Base-by-base conservation (phyloP, 2,888 invertebrate species). In the Gymnoscelis rufifasciata region DNA sequence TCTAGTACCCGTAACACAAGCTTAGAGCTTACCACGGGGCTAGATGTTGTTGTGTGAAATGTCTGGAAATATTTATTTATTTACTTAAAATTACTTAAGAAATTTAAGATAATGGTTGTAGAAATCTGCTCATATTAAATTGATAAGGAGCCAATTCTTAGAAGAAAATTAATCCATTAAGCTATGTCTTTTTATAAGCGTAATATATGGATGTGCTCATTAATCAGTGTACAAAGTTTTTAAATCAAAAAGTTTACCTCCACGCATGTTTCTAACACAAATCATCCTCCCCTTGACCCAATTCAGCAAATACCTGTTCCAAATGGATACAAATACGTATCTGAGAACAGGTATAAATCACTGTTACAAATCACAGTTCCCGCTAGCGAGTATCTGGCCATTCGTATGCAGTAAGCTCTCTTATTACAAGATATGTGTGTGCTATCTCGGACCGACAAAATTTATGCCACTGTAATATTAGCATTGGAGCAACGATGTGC, bases 401-500 rank as follows among this genome's bases (percentile, higher is more conserved):
- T 44, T 48, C 23, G 44, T 44, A 44, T 43, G 49, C 44, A 49
- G 31, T 24, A 15, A 14, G 13, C 27, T 10, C 26, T 23, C 36
- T 36, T 26, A 36, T 36, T 27, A 43, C n/a, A 43, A 24, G 47
- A 38, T 42, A 47, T 19, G 10, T 30, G 33, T 19, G 8, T 26
- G 36, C 10, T 41, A 29, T 42, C 36, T 31, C 7, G 43, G 43
- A 37, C 43, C 31, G 43, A 31, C 31, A 47, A 19, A 30, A 19
- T 19, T 19, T 19, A 19, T 24, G 11, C 35, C 27, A 19, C 27
- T 38, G 19, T 38, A 31, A 47, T 15, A 40, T 19, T 26, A 26
- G 26, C 26, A 26, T 26, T 19, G 3, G 2, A 19, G 19, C 19
- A 26, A 6, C 26, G 2, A 19, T 7, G 26, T 26, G 26, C 3